Evolutionary conservation across 2,797 vertebrate genomes (phyloP), one percentile per base, ranked within the genome.

Genomic region (Carcharodon carcharias): DNA sequence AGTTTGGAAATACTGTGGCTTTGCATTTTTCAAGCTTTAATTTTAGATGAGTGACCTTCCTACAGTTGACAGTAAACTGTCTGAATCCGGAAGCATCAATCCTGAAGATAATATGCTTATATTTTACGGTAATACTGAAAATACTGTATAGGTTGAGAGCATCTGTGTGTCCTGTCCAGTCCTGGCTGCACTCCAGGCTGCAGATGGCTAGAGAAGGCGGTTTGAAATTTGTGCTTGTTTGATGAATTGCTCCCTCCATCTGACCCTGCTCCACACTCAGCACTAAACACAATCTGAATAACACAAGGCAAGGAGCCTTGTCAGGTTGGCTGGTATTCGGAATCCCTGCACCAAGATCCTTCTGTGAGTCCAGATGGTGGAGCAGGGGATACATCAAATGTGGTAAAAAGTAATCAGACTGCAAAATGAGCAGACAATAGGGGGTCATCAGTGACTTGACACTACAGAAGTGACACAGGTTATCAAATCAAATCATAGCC

Each of bases 171-270:
- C 28, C 21, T 54, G 85, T 97, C 80, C 97, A 97, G 97, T 92
- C 69, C 97, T 97, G 97, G 97, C 96, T 7, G 67, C 9, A 0
- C 93, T 97, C 98, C 97, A 97, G 97, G 97, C 97, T 98, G 97
- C 97, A 98, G 97, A 98, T 97, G 97, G 97, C 96, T 97, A 97
- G 97, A 97, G 94, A 97, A 97, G 97, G 97, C 97, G 97, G 97
- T 96, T 97, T 97, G 97, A 97, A 97, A 97, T 97, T 97, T 97
- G 97, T 97, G 96, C 97, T 97, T 96, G 96, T 97, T 97, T 98
- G 97, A 97, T 97, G 97, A 97, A 98, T 97, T 96, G 97, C 97
- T 97, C 97, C 97, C 97, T 97, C 97, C 97, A 98, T 97, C 97
- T 97, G 98, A 98, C 97, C 97, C 97, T 96, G 96, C 97, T 97